Percentiles rank a stretch among this genome's conserved stretches.
Evolutionary conservation across 2,888 invertebrate species (phyloP).

Genomic region (Eristalis tenax): DNA sequence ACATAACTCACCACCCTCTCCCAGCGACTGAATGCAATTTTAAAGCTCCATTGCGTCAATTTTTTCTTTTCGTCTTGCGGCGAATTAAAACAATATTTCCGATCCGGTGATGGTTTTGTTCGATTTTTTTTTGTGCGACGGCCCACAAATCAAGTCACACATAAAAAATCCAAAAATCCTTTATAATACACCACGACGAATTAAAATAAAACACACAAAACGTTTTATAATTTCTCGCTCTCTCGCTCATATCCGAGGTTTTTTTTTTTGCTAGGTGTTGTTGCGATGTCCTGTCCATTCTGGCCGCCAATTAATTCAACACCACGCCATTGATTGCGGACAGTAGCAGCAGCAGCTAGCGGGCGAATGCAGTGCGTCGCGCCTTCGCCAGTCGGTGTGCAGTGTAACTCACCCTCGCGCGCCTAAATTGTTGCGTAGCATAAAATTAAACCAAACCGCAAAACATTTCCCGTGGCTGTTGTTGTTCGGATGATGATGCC

Average conservation of each 20-base stretch:
- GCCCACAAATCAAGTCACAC: conserved; percentile 46
- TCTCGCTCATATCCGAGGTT: not conserved
- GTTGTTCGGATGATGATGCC: conserved; percentile 22
- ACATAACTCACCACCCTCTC: no score
- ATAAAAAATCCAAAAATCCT: conserved; percentile 45
- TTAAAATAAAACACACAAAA: conserved; percentile 54
- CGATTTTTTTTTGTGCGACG: conserved; percentile 31
- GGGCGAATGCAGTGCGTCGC: not conserved
- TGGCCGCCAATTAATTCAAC: conserved; percentile 70
- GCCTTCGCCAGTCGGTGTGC: not conserved
- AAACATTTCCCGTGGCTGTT: conserved; percentile 64
- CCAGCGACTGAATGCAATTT: conserved; percentile 38
- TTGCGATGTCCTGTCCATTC: conserved; percentile 45
- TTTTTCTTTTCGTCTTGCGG: conserved; percentile 43
- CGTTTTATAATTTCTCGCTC: conserved; percentile 30
- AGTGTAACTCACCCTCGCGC: conserved; percentile 46
- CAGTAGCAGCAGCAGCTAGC: not conserved
- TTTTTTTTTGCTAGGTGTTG: conserved; percentile 4
- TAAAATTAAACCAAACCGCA: conserved; percentile 71
- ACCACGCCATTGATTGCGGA: conserved; percentile 62
- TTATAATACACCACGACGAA: conserved; percentile 45
- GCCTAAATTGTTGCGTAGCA: conserved; percentile 71
- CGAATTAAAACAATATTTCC: conserved; percentile 62
- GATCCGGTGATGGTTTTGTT: conserved; percentile 59
- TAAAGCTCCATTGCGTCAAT: conserved; percentile 41